A percentile compares a stretch with the other conserved stretches of the same genome.
These are phyloP conservation scores for Lasioglossum calceatum DNA, from an alignment of 2,888 invertebrate species.

Conservation along the genomic window DNA sequence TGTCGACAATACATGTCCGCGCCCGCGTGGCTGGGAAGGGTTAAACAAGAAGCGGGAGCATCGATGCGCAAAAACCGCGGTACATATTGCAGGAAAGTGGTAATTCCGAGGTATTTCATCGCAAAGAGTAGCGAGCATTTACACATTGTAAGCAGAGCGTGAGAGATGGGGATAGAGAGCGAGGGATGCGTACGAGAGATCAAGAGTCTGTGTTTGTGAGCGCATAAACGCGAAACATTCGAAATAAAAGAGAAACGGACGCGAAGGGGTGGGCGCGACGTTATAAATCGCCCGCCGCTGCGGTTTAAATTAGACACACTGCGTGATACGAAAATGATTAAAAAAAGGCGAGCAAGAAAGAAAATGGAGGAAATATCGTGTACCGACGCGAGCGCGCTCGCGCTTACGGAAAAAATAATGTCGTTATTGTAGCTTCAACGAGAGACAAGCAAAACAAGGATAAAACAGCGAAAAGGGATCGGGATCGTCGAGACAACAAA, in stretches of 20 bases:
- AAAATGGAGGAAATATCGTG: not conserved
- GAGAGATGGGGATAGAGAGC: not conserved
- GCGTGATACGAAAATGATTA: slow-evolving; percentile 6
- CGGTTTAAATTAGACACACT: not conserved
- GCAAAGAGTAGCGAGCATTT: slow-evolving; percentile 16
- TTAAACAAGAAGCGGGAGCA: slow-evolving; percentile 35
- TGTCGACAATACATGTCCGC: not conserved
- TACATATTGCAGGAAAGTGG: slow-evolving; percentile 29
- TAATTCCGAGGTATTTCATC: slow-evolving; percentile 38
- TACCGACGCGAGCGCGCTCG: not conserved
- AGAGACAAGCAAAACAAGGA: not conserved
- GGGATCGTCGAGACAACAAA: not conserved
- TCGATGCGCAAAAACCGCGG: slow-evolving; percentile 34
- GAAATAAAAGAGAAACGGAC: slow-evolving; percentile 28
- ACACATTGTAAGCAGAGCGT: not conserved
- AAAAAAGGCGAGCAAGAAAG: not conserved
- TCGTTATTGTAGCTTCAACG: not conserved
- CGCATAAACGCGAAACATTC: slow-evolving; percentile 28
- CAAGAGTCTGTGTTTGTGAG: not conserved
- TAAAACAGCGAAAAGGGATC: not conserved
- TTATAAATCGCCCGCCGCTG: not conserved
- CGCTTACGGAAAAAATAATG: not conserved
- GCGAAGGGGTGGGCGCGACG: not conserved
- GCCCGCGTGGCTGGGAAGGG: not conserved
- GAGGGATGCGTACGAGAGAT: slow-evolving; percentile 28